Evolutionary conservation across 2,113 vertebrate genomes (phyloP).

Genomic region (Girardinichthys multiradiatus): DNA sequence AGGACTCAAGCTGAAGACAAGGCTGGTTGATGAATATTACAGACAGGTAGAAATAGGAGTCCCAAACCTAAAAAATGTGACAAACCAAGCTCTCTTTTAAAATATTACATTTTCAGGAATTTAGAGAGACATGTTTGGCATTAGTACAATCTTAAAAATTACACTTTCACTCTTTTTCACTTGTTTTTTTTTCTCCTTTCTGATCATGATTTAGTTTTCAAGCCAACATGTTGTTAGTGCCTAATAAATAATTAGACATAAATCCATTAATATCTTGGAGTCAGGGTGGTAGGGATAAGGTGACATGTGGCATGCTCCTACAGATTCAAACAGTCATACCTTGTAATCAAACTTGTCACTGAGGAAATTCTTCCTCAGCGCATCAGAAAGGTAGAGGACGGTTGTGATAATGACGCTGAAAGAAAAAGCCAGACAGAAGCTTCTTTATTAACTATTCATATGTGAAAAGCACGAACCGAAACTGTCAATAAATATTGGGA

Average conservation of each 20-base stretch:
- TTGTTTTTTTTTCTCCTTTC: neutral
- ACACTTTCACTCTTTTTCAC: no score
- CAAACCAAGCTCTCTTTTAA: neutral
- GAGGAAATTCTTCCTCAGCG: slow-evolving; percentile 97
- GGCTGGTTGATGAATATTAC: slow-evolving; percentile 99
- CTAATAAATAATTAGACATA: neutral
- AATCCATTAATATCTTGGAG: neutral
- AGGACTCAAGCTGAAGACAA: slow-evolving; percentile 96
- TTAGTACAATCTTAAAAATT: no score
- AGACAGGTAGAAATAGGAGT: slow-evolving; percentile 97
- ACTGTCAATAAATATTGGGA: neutral
- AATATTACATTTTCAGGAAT: neutral
- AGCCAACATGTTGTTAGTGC: neutral
- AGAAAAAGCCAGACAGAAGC: slow-evolving; percentile 34
- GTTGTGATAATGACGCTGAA: slow-evolving; percentile 97
- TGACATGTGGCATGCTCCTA: no score
- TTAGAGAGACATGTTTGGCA: neutral
- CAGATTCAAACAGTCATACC: slow-evolving; percentile 66
- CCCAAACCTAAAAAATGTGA: slow-evolving; percentile 88
- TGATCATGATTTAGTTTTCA: neutral
- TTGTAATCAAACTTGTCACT: slow-evolving; percentile 98
- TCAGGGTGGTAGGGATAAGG: neutral
- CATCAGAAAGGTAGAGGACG: slow-evolving; percentile 96
- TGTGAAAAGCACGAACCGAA: no score
- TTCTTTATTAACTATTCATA: no score